phyloP scores from a whole-genome alignment of 2,113 vertebrate genomes.

The Scortum barcoo region DNA sequence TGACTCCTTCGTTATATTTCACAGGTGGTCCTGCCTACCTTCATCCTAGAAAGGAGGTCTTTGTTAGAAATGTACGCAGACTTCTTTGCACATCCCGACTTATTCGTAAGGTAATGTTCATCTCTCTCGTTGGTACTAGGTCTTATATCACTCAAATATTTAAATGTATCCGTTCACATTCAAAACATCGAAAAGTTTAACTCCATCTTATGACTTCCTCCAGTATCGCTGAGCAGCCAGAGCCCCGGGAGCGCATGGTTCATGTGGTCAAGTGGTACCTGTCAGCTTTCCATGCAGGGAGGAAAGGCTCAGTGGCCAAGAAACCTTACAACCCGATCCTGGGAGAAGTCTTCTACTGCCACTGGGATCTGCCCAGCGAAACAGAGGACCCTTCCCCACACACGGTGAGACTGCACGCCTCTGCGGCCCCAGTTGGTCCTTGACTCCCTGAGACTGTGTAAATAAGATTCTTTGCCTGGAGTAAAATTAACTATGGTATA shows the following conservation, averaged over 20 bases:
- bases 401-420: constrained; percentile 59
- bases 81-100: constrained; percentile 98
- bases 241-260: constrained; percentile 95
- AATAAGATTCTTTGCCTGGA: neutral
- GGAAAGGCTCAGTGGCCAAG: constrained; percentile 98
- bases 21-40: constrained; percentile 98
- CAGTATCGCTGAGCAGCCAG: constrained; percentile 95
- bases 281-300: constrained; percentile 98
- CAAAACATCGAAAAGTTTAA: neutral
- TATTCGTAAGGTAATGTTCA: constrained; percentile 94
- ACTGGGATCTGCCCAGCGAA: constrained; percentile 93
- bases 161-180: neutral
- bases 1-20: constrained; percentile 28
- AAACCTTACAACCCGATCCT: constrained; percentile 99
- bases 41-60: constrained; percentile 97
- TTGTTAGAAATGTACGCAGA: constrained; percentile 99
- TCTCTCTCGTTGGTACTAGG: neutral
- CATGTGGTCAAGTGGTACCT: constrained; percentile 98
- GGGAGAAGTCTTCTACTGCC: constrained; percentile 97
- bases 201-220: neutral
- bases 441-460: neutral
- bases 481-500: neutral
- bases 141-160: neutral
- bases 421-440: neutral
- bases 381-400: constrained; percentile 84